These are phyloP conservation scores for Pangasius macronema DNA, from an alignment of 2,797 vertebrate species.

Conservation along the genomic window DNA sequence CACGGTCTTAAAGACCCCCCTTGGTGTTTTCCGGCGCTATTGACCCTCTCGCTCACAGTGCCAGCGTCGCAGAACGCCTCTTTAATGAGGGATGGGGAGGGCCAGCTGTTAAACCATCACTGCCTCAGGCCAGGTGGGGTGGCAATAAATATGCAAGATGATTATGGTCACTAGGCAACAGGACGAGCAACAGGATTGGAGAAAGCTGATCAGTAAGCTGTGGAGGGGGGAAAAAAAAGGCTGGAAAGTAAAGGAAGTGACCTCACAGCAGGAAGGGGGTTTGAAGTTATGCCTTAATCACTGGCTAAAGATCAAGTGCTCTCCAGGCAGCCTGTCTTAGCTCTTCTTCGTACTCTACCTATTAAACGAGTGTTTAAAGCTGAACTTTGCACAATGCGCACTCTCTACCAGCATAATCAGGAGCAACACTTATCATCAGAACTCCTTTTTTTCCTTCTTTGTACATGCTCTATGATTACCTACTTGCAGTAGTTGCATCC, in stretches of 20 bases:
- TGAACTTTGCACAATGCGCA: neutral
- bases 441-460: neutral
- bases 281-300: conserved; percentile 20
- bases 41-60: conserved; percentile 48
- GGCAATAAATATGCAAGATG: conserved; percentile 43
- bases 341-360: conserved; percentile 1
- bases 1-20: conserved; percentile 51
- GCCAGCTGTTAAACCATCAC: conserved; percentile 47
- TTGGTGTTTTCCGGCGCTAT: conserved; percentile 43
- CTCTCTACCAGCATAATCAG: neutral
- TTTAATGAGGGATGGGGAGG: conserved; percentile 46
- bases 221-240: neutral
- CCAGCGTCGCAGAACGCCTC: conserved; percentile 43
- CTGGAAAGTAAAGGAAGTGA: conserved; percentile 31
- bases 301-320: conserved; percentile 9
- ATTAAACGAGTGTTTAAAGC: conserved; percentile 1
- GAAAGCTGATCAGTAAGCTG: conserved; percentile 5
- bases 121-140: conserved; percentile 50
- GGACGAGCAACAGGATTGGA: conserved; percentile 17
- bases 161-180: conserved; percentile 49
- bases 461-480: neutral
- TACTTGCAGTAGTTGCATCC: neutral
- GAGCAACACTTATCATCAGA: neutral
- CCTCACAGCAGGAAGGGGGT: conserved; percentile 9
- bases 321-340: neutral